Base-by-base conservation (phyloP, 2,888 invertebrate genomes). In the Ernsta delagoae region DNA sequence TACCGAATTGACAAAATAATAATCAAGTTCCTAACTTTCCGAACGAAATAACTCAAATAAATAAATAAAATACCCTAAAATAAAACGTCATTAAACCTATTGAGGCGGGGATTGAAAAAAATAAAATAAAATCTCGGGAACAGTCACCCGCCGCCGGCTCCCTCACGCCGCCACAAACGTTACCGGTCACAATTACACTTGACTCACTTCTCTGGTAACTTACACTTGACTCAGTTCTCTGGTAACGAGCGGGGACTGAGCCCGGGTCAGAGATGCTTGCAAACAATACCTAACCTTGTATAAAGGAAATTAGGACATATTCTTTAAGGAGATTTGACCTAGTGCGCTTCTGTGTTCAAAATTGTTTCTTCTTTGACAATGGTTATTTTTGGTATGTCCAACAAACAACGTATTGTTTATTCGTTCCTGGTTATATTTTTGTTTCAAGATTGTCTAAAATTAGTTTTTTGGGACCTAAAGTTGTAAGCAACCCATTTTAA, bases 151-250 rank as follows among this genome's bases (percentile, higher is more conserved):
- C 24, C 24, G 24, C 24, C 24, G 60, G 54, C 54, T 60, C 60
- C 41, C 60, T 66, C 59, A 43, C 60, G 60, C n/a, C 53, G 62
- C 59, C 48, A 45, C 54, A 65, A 50, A 61, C 66, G 66, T 67
- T 67, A 67, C 54, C 61, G 61, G 67, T 67, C 67, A 67, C 43
- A 67, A 61, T 67, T 67, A 61, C 54, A 48, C 67, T 67, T 67
- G 67, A 67, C 67, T 67, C 61, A 61, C 24, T 53, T 53, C 53
- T 24, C 24, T 53, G 9, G 53, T 24, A 53, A 53, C 53, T 64
- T 64, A 56, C 56, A 56, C 63, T 64, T 64, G 63, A 64, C 63
- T 64, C 63, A 64, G 31, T 56, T 56, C 56, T 56, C 45, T 12
- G 31, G 65, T 59, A 68, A 68, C 68, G 57, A 68, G 68, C 68